phyloP scores from a whole-genome alignment of 2,797 vertebrate species.

The Syngnathus rostellatus region DNA sequence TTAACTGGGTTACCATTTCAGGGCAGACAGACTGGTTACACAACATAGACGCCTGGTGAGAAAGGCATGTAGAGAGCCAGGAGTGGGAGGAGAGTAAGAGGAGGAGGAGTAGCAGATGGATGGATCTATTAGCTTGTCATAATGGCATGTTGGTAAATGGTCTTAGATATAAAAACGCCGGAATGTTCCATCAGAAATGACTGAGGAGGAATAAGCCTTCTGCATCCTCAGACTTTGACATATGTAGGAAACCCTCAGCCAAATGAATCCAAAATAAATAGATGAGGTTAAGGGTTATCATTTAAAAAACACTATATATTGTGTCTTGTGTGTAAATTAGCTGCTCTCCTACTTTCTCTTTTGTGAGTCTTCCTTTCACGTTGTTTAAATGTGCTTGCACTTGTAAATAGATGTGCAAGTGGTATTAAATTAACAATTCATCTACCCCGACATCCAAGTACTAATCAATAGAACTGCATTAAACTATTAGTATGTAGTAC shows the following conservation, averaged over 20 bases:
- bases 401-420: slow-evolving; percentile 67
- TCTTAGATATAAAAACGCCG: slow-evolving; percentile 40
- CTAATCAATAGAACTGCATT: slow-evolving; percentile 77
- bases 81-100: slow-evolving; percentile 53
- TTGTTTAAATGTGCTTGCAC: slow-evolving; percentile 19
- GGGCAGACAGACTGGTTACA: slow-evolving; percentile 66
- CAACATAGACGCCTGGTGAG: slow-evolving; percentile 57
- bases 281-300: slow-evolving; percentile 5
- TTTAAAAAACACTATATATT: slow-evolving; percentile 1
- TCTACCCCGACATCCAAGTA: slow-evolving; percentile 70
- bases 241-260: not conserved
- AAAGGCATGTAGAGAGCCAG: slow-evolving; percentile 49
- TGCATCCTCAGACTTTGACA: slow-evolving; percentile 2
- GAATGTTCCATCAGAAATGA: slow-evolving; percentile 53
- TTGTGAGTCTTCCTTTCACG: slow-evolving; percentile 1
- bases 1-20: slow-evolving; percentile 72
- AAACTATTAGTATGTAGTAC: slow-evolving; percentile 66
- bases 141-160: slow-evolving; percentile 65
- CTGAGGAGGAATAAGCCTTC: slow-evolving; percentile 34
- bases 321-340: slow-evolving; percentile 5
- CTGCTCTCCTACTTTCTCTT: slow-evolving; percentile 5
- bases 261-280: slow-evolving; percentile 2
- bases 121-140: slow-evolving; percentile 57
- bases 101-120: slow-evolving; percentile 48
- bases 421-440: slow-evolving; percentile 74